Evolutionary conservation across 2,113 vertebrate species (phyloP).

Genomic region (Pterocles gutturalis): DNA sequence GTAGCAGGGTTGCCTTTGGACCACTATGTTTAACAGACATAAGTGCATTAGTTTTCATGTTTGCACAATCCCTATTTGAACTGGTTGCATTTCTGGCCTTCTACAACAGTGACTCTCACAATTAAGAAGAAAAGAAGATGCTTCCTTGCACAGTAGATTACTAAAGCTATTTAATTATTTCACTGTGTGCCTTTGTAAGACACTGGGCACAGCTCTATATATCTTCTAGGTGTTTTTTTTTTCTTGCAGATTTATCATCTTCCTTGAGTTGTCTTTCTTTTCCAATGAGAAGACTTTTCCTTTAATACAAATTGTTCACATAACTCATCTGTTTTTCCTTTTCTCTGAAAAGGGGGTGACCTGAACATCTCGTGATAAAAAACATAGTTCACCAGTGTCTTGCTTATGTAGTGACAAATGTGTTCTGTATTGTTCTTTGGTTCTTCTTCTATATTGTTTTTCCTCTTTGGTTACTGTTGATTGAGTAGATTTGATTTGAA

Average conservation of each 20-base stretch:
- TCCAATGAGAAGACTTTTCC: not conserved
- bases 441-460: not conserved
- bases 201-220: not conserved
- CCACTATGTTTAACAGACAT: not conserved
- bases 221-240: not conserved
- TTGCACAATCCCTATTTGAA: not conserved
- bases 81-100: not conserved
- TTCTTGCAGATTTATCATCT: not conserved
- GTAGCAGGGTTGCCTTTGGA: not conserved
- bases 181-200: not conserved
- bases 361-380: not conserved
- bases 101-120: not conserved
- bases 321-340: not conserved
- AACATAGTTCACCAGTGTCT: not conserved
- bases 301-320: not conserved
- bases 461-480: not conserved
- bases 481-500: not conserved
- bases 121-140: not conserved
- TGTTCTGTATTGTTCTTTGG: not conserved
- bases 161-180: not conserved
- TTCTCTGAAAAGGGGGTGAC: not conserved
- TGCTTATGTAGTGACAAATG: not conserved
- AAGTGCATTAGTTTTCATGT: not conserved
- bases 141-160: not conserved
- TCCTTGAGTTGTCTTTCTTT: not conserved